Evolutionary conservation across 1,140 invertebrate species (phyloP), one percentile per base, ranked within the genome.

Genomic region (Caenorhabditis tropicalis): DNA sequence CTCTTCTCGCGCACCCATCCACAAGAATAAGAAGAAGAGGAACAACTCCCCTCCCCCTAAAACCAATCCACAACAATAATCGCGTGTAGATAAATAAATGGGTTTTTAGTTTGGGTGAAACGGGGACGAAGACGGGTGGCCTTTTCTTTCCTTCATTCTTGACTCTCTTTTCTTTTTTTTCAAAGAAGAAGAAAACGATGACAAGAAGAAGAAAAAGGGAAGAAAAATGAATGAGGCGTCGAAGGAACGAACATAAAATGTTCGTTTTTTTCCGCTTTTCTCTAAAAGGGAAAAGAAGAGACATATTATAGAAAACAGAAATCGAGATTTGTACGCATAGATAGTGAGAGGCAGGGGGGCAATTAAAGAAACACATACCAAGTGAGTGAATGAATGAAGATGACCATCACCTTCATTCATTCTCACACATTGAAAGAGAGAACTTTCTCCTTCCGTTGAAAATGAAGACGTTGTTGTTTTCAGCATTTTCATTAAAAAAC

Each of bases 71-170:
- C 31, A 65, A 39, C 58, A 65, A 65, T 36, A 65, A 39, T 39
- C 58, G 36, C 65, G 33, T 43, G 65, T 31, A 74, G 65, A 74
- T 43, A 74, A 43, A 74, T 65, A 65, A 65, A 65, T 65, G 58
- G 58, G 31, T 65, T 31, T 39, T 65, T 43, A 6, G 39, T 5
- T 5, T 12, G 53, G 12, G 58, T 65, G 58, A 65, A 65, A 65
- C 33, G 58, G 58, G 1, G 15, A 19, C 16, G 3, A 31, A 1
- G 15, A 19, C 16, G 3, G 58, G 15, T 65, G 58, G 29, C 29
- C 12, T 65, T 16, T 21, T 24, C 31, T 65, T 65, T 65, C 31
- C 21, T 21, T 24, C 53, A 10, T 21, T 65, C 31, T 39, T 74
- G 36, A 74, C 58, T 65, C 58, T 65, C 16, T 56, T 51, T n/a